A percentile compares a stretch with the other conserved stretches of the same genome.
Evolutionary conservation across 2,113 vertebrate genomes (phyloP).

Genomic region (Vidua chalybeata): DNA sequence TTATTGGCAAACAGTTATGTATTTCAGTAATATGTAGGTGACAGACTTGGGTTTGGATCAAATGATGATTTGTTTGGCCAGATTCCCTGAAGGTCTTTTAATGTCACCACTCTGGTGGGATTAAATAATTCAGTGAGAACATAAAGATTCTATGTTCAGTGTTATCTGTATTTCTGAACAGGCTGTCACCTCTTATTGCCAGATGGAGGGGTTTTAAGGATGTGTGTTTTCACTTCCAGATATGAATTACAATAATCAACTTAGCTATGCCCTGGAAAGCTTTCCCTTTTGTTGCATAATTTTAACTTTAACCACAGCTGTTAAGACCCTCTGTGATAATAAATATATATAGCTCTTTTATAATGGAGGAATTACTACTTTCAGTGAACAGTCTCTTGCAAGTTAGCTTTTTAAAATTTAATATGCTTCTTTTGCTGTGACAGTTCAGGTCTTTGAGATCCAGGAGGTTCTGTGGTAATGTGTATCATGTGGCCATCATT

Average conservation of each 20-base stretch:
- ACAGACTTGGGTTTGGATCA: neutral
- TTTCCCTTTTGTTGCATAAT: constrained; percentile 16
- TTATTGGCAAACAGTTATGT: neutral
- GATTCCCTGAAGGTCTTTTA: neutral
- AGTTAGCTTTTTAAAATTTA: neutral
- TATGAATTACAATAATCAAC: constrained; percentile 31
- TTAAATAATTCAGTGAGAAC: neutral
- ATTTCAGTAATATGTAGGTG: neutral
- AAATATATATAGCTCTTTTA: neutral
- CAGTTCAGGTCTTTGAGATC: neutral
- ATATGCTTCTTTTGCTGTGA: neutral
- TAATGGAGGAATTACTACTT: constrained; percentile 20
- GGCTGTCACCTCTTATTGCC: neutral
- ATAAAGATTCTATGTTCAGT: neutral
- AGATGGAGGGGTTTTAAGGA: neutral
- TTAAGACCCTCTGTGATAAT: constrained; percentile 42
- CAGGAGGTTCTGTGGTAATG: neutral
- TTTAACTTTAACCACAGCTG: constrained; percentile 21
- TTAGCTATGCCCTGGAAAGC: neutral
- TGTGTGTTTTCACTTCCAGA: constrained; percentile 21
- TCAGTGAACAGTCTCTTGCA: neutral
- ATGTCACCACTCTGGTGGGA: neutral
- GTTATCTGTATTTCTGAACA: neutral
- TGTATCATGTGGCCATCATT: neutral
- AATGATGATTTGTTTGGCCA: neutral